Evolutionary conservation across 2,113 vertebrate species (phyloP), one percentile per base, ranked within the genome.

Genomic region (Sceloporus undulatus): DNA sequence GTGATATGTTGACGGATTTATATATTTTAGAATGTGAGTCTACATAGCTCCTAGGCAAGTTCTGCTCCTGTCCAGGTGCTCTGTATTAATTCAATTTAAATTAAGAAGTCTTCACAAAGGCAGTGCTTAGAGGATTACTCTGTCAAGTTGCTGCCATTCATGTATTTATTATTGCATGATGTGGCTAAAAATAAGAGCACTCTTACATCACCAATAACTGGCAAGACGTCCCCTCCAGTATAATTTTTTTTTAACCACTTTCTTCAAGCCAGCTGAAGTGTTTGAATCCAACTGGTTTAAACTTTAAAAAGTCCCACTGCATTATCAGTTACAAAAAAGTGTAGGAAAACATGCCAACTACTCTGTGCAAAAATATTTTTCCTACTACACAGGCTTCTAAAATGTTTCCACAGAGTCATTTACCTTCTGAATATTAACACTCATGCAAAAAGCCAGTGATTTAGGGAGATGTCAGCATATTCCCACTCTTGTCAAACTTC

Each of bases 401-500:
- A 96, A 96, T 96, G 95, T 97, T 97, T 21, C 87, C 97, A 97
- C 97, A 98, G 96, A 98, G 73, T 84, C 3, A 92, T 90, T 88
- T 90, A 93, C 86, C 91, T 73, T 90, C 87, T 94, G 89, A 94
- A 94, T 88, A 95, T 86, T 92, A 95, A 96, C 86, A 93, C 82
- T 91, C 62, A 90, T 73, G 85, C 0, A 40, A 91, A 85, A 23
- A 88, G 85, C 56, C 87, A 94, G 90, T 89, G 96, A 94, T 94
- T 98, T 97, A 99, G 93, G 98, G 98, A 94, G 98, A 98, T 79
- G 98, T 97, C 88, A 99, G 96, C 34, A 98, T 97, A 86, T 97
- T 98, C 92, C 98, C 98, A 91, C 98, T 98, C 95, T 98, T 98
- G 95, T 99, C 99, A 94, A 99, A 98, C 95, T 99, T 99, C 97